phyloP scores from a whole-genome alignment of 1,140 invertebrate genomes.

The Tetraneura akinire region DNA sequence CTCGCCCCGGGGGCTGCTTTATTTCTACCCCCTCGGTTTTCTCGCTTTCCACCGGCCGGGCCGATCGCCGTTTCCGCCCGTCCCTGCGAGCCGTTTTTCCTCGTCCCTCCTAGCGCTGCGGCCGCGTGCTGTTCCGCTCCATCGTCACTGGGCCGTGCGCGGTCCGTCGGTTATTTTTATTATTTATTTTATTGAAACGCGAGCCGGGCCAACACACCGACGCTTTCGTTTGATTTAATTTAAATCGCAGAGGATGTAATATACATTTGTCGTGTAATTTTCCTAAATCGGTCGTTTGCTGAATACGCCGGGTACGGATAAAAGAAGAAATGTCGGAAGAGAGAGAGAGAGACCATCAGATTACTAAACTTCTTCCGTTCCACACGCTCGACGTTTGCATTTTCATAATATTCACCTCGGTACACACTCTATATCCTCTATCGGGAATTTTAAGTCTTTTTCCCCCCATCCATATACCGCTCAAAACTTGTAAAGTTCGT shows the following conservation, averaged over 20 bases:
- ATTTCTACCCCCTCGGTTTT: background rate
- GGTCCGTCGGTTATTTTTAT: slow-evolving; percentile 36
- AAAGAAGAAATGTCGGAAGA: background rate
- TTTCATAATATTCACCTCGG: too few relatives aligned
- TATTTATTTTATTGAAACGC: slow-evolving; percentile 48
- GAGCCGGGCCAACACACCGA: background rate
- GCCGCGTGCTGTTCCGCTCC: background rate
- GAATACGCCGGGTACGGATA: too few relatives aligned
- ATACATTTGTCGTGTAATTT: background rate
- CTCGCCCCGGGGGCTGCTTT: slow-evolving; percentile 42
- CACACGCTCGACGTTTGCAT: too few relatives aligned
- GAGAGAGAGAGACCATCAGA: background rate
- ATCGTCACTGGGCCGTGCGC: background rate
- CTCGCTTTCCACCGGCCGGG: too few relatives aligned
- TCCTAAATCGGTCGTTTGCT: too few relatives aligned
- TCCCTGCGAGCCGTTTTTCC: background rate
- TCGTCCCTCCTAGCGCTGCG: background rate
- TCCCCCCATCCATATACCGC: too few relatives aligned
- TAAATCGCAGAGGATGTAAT: background rate
- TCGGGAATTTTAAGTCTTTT: background rate
- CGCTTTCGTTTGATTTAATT: slow-evolving; percentile 32
- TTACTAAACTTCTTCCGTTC: background rate
- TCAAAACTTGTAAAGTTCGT: background rate
- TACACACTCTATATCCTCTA: too few relatives aligned
- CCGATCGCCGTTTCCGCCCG: background rate